phyloP scores from a whole-genome alignment of 2,888 invertebrate species.

The Drosophila greeni region DNA sequence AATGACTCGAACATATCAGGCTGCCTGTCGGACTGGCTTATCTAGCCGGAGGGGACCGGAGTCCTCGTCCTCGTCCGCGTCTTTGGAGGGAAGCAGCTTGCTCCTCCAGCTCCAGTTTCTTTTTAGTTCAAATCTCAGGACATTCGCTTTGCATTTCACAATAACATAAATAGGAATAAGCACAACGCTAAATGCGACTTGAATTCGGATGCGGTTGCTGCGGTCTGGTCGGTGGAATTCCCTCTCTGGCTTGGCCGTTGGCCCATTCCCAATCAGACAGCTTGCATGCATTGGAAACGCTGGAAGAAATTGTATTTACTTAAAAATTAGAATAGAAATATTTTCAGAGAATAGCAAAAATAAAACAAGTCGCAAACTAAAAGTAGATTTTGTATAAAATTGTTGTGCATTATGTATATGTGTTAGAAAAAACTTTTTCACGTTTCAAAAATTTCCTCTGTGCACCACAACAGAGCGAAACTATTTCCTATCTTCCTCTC shows the following conservation, averaged over 20 bases:
- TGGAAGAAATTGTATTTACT: neutral
- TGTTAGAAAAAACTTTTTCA: too few relatives aligned
- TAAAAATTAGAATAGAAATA: neutral
- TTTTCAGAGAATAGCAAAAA: neutral
- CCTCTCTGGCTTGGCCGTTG: neutral
- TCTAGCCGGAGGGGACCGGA: slow-evolving; percentile 25
- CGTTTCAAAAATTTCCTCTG: too few relatives aligned
- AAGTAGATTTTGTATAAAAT: neutral
- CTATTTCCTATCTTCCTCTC: slow-evolving; percentile 22
- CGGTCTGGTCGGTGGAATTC: neutral
- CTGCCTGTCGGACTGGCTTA: slow-evolving; percentile 50
- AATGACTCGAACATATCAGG: slow-evolving; percentile 63
- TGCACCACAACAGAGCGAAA: neutral
- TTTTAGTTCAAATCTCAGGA: slow-evolving; percentile 42
- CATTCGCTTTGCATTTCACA: slow-evolving; percentile 61
- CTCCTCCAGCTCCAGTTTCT: slow-evolving; percentile 10
- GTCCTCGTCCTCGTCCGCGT: slow-evolving; percentile 36
- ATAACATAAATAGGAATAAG: slow-evolving; percentile 67
- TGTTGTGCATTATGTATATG: too few relatives aligned
- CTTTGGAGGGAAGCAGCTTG: slow-evolving; percentile 14
- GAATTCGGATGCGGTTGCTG: slow-evolving; percentile 28
- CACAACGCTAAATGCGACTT: slow-evolving; percentile 46
- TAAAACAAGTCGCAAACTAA: too few relatives aligned
- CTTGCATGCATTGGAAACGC: slow-evolving; percentile 12
- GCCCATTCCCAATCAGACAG: slow-evolving; percentile 7